Evolutionary conservation across 2,888 invertebrate genomes (phyloP), one percentile per base, ranked within the genome.

Genomic region (Ectemnius lituratus): DNA sequence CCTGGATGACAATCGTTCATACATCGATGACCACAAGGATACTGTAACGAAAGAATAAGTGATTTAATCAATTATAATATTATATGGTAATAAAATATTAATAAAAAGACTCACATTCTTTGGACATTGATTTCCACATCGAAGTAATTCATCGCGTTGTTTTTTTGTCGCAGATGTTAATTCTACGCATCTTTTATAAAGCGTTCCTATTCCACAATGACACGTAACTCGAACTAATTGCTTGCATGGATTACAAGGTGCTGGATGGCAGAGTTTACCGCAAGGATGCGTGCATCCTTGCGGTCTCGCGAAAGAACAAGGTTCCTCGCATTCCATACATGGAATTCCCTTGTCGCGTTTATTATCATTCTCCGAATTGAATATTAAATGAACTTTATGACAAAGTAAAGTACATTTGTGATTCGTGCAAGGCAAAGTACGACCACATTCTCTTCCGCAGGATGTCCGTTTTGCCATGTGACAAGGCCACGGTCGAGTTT

Each of bases 21-120:
- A 88, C 97, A 97, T 6, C 96, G 94, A 91, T 98, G 98, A 0
- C 97, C 96, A 91, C 98, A 98, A 6, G 93, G 90, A 88, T 96
- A 94, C 94, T 97, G 88, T 58, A 91, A 90, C 23, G 70, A 16
- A 76, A 74, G 69, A 52, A 16, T 2, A 47, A 47, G 2, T 47
- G n/a, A 37, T 20, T 63, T 11, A 59, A 23, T 56, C 37, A 59
- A 28, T n/a, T 2, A 20, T 5, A 45, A 11, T 8, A 45, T 2
- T 4, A 23, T 37, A 0, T 18, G 28, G 14, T 64, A 59, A 45
- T 37, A 8, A 45, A 45, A 27, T 28, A 49, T 13, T 2, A 60
- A 28, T 23, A 2, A 3, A 3, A 45, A 66, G 47, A 70, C 16
- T 78, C 76, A 78, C 96, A 91, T 93, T 95, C 91, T 95, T 96